phyloP scores from a whole-genome alignment of 2,888 invertebrate genomes.

The Spicauda simplicius region DNA sequence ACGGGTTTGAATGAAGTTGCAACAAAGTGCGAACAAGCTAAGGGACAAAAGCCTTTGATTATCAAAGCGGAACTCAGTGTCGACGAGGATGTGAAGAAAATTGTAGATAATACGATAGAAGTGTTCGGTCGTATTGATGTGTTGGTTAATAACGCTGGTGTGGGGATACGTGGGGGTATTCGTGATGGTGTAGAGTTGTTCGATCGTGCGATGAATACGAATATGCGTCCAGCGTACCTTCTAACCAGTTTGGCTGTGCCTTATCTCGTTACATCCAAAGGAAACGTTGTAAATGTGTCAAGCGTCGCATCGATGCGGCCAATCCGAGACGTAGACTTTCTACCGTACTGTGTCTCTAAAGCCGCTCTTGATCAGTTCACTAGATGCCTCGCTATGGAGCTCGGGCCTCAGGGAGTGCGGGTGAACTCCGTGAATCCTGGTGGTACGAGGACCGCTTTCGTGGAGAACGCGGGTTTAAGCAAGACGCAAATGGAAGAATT shows the following conservation, averaged over 20 bases:
- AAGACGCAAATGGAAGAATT: constrained; percentile 86
- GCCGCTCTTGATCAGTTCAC: constrained; percentile 97
- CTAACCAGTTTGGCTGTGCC: constrained; percentile 93
- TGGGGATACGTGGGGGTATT: constrained; percentile 89
- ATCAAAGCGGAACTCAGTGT: constrained; percentile 87
- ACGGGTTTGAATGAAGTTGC: constrained; percentile 87
- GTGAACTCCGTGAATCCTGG: constrained; percentile 97
- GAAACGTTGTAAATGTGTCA: constrained; percentile 96
- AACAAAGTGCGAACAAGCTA: constrained; percentile 78
- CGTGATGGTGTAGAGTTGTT: constrained; percentile 92
- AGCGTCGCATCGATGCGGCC: constrained; percentile 92
- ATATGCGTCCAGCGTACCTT: constrained; percentile 90
- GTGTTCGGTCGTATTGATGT: constrained; percentile 90
- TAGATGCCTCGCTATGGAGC: constrained; percentile 93
- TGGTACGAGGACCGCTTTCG: constrained; percentile 90
- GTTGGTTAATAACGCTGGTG: constrained; percentile 94
- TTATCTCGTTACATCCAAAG: constrained; percentile 90
- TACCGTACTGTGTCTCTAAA: constrained; percentile 96
- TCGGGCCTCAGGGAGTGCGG: constrained; percentile 90
- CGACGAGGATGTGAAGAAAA: constrained; percentile 87
- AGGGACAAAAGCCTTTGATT: constrained; percentile 80
- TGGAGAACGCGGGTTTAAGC: constrained; percentile 88
- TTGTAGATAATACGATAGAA: constrained; percentile 87
- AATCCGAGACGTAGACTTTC: constrained; percentile 86
- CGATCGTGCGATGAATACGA: constrained; percentile 93